A percentile compares a stretch with the other conserved stretches of the same genome.
Evolutionary conservation across 23 tunicate genomes (phyloP).

Genomic region (Aplidium turbinatum): DNA sequence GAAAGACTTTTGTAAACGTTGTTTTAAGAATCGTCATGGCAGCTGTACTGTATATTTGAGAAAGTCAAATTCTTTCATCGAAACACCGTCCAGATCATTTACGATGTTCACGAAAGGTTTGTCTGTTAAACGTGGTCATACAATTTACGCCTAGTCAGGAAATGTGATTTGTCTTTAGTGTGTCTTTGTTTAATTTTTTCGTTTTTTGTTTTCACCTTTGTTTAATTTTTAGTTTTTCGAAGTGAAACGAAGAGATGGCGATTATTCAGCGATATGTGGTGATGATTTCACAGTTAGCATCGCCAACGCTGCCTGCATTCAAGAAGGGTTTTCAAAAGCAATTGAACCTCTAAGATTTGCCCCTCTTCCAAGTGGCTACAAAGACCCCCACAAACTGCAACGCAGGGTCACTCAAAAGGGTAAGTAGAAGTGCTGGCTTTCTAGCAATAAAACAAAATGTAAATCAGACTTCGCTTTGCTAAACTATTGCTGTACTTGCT

Average conservation of each 20-base stretch:
- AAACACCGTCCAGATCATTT: too few relatives aligned
- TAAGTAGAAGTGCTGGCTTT: not conserved
- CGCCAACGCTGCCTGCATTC: conserved; percentile 61
- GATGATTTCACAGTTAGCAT: conserved; percentile 54
- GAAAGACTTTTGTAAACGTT: too few relatives aligned
- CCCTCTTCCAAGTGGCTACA: not conserved
- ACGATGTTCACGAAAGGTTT: too few relatives aligned
- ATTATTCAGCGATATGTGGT: conserved; percentile 56
- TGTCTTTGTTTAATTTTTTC: too few relatives aligned
- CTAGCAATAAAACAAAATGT: not conserved
- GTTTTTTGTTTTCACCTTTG: too few relatives aligned
- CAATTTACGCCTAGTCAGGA: too few relatives aligned
- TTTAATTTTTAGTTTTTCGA: conserved; percentile 50
- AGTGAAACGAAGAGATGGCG: conserved; percentile 36
- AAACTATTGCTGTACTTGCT: too few relatives aligned
- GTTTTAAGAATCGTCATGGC: too few relatives aligned
- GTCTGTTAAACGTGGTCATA: too few relatives aligned
- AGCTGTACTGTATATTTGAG: too few relatives aligned
- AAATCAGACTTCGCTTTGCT: not conserved
- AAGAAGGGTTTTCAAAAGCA: conserved; percentile 48
- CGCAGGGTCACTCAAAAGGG: conserved; percentile 4
- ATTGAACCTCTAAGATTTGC: conserved; percentile 30
- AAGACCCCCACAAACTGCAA: conserved; percentile 12
- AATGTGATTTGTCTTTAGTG: too few relatives aligned
- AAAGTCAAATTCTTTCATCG: too few relatives aligned